These are phyloP conservation scores for Heteractis magnifica DNA, from an alignment of 92 coral and sea anemone genomes.

Conservation along the genomic window DNA sequence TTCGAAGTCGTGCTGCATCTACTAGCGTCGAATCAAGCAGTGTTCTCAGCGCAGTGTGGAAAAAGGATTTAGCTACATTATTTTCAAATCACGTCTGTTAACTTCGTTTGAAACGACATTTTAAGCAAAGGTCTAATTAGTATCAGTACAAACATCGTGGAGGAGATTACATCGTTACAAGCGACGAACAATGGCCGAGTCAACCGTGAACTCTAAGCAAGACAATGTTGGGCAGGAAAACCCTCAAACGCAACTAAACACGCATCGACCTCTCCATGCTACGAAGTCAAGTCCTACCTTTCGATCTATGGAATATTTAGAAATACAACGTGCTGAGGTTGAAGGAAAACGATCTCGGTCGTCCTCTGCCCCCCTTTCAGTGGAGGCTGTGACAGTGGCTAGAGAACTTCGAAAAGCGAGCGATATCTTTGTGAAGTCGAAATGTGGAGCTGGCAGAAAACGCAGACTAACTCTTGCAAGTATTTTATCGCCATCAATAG, in stretches of 20 bases:
- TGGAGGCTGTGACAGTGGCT: constrained; percentile 32
- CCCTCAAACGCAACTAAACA: neutral
- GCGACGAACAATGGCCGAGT: neutral
- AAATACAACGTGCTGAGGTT: neutral
- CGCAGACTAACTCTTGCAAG: constrained; percentile 41
- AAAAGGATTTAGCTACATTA: too few relatives aligned
- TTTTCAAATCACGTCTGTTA: neutral
- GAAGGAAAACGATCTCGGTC: constrained; percentile 39
- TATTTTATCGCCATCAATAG: constrained; percentile 20
- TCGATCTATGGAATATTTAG: constrained; percentile 22
- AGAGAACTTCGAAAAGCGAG: constrained; percentile 35
- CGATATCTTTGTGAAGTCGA: constrained; percentile 15
- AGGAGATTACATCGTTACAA: neutral
- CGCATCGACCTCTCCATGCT: constrained; percentile 16
- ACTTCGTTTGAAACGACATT: neutral
- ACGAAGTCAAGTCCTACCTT: constrained; percentile 35
- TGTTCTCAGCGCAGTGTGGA: too few relatives aligned
- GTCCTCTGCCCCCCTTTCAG: constrained; percentile 26
- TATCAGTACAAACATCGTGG: neutral
- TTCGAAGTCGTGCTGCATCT: too few relatives aligned
- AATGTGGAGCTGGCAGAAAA: neutral
- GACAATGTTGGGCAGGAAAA: neutral
- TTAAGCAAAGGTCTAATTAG: neutral
- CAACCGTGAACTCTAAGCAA: neutral
- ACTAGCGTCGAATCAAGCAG: too few relatives aligned